phyloP scores from a whole-genome alignment of 2,888 invertebrate species.

The Pristionchus maxplancki region DNA sequence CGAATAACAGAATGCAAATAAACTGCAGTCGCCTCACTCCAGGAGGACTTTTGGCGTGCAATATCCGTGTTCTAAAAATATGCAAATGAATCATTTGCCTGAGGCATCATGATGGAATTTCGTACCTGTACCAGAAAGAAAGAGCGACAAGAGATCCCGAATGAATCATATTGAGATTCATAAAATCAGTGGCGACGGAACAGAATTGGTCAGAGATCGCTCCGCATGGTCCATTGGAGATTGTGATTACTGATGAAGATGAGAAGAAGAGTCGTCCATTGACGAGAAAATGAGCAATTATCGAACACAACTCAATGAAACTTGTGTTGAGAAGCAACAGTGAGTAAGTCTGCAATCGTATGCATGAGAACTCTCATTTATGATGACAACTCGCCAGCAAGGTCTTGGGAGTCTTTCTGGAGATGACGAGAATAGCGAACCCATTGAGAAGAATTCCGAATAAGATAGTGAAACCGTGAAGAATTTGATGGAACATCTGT shows the following conservation, averaged over 20 bases:
- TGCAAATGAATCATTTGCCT: background rate
- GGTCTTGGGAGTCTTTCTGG: background rate
- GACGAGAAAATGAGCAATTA: background rate
- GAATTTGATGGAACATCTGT: background rate
- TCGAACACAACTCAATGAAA: background rate
- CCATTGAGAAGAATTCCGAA: background rate
- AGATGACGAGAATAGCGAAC: background rate
- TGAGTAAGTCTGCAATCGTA: background rate
- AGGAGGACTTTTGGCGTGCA: background rate
- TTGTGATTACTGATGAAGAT: background rate
- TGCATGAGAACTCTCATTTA: background rate
- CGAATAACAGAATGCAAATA: background rate
- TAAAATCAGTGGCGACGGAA: background rate
- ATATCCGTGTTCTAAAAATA: background rate
- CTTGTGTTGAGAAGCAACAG: background rate
- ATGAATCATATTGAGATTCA: slow-evolving; percentile 16
- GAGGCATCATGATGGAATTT: no score
- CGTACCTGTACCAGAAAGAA: slow-evolving; percentile 2
- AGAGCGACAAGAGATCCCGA: background rate
- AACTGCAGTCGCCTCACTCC: background rate
- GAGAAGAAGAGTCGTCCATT: background rate
- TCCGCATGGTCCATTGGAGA: background rate
- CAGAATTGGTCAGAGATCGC: background rate
- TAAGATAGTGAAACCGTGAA: background rate
- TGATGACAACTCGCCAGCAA: background rate